Evolutionary conservation across 92 coral and sea anemone genomes (phyloP), one percentile per base, ranked within the genome.

Genomic region (Scolanthus callimorphus): DNA sequence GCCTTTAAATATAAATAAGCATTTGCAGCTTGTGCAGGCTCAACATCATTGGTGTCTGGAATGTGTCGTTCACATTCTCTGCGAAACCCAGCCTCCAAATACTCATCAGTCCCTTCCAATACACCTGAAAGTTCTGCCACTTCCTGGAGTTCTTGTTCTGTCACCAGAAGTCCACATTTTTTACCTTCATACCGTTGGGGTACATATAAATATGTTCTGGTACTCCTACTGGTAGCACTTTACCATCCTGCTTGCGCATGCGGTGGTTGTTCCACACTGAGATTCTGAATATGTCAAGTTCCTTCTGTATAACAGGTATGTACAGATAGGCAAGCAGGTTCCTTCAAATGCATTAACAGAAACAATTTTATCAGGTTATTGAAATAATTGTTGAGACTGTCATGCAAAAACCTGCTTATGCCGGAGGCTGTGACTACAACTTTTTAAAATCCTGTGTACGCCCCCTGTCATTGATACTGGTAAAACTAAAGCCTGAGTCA

Each of bases 171-270:
- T 10, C 90, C 90, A 83, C 80, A 77, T 37, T 61, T 82, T 68
- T 69, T 60, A 45, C 79, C 84, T 69, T 78, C 84, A 76, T 82
- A 31, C 31, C 27, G 22, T 83, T 76, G 3, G 90, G 85, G 38
- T 70, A 70, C 48, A 30, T 50, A 67, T 78, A 71, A 45, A 83
- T 78, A 47, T 83, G 85, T 62, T 83, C 90, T 30, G 90, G 85
- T n/a, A 83, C 69, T 22, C 85, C 90, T 26, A 78, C 66, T 23
- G 90, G 85, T 59, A 78, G 90, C 45, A 60, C 78, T 54, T 82
- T 78, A 21, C 44, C 53, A 60, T 47, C 71, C 57, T 78, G 81
- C 62, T 50, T 83, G 27, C 81, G 51, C 46, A 66, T 31, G 55
- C 81, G 38, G 78, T 73, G 82, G 49, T 64, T 84, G 45, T 84